Base-by-base conservation (phyloP, 2,113 vertebrate genomes). In the Hassar affinis region DNA sequence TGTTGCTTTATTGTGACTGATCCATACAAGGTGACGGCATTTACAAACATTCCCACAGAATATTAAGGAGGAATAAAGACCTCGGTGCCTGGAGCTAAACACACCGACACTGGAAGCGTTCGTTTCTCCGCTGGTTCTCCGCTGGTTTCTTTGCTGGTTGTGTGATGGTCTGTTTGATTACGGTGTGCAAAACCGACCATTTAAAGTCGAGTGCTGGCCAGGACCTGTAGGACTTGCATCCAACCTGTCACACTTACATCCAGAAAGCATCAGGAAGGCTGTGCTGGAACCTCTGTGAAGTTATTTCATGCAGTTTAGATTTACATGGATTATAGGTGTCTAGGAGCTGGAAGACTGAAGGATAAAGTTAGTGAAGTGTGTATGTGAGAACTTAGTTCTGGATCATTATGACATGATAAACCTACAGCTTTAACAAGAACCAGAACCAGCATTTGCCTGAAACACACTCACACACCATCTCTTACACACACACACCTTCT, bases 361-460 rank as follows among this genome's bases (percentile, higher is more conserved):
- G 72, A 72, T 72, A 59, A 78, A 14, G 62, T 85, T 61, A 71
- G 45, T n/a, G 52, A 10, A 17, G 15, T 77, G 59, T 76, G 72
- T 54, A 33, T 77, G 38, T 80, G 62, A 45, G 45, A 45, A 6
- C 5, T 45, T 9, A 47, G 45, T 47, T 84, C 78, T 84, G 78
- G 78, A 72, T 69, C 33, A 84, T 84, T 71, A 80, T 8, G 18
- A 20, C 66, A 42, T 38, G 66, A 69, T 69, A 84, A 80, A 68
- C 27, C 27, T 64, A 82, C 52, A 52, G 61, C 38, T 71, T 54
- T 78, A 81, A 78, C 81, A 69, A 56, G 64, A 87, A 81, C 25
- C 82, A 81, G 68, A n/a, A n/a, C n/a, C 22, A 80, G 69, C n/a
- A 42, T 2, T 18, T 14, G 18, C 62, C 54, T 51, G 22, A 86